phyloP scores from a whole-genome alignment of 2,888 invertebrate species.

The Cephus rjabovi region DNA sequence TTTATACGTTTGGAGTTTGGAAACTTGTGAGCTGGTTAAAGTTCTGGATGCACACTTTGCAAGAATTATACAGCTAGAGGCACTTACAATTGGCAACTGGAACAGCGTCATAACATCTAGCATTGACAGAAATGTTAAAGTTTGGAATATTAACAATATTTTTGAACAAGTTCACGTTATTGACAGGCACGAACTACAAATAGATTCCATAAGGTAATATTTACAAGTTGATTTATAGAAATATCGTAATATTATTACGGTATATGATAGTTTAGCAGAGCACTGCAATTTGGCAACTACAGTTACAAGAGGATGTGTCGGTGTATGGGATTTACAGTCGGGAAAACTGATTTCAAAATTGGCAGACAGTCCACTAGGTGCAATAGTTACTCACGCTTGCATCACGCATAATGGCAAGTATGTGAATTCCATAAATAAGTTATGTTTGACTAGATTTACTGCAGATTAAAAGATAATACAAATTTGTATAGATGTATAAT shows the following conservation, averaged over 20 bases:
- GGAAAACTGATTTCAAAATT: conserved; percentile 88
- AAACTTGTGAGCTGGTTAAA: conserved; percentile 85
- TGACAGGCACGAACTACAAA: conserved; percentile 93
- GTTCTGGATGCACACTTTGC: conserved; percentile 97
- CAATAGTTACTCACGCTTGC: conserved; percentile 93
- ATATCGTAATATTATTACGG: neutral
- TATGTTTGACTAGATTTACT: conserved; percentile 6
- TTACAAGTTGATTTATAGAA: neutral
- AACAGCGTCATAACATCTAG: conserved; percentile 96
- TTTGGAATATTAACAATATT: conserved; percentile 99
- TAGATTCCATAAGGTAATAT: conserved; percentile 86
- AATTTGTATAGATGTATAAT: conserved; percentile 75
- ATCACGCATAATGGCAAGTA: conserved; percentile 87
- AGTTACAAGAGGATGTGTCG: conserved; percentile 93
- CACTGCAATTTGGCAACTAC: conserved; percentile 88
- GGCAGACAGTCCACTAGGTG: conserved; percentile 91
- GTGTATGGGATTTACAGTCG: conserved; percentile 91
- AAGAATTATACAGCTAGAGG: conserved; percentile 90
- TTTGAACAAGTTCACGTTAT: conserved; percentile 97
- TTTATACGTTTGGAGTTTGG: conserved; percentile 93
- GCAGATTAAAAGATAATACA: neutral
- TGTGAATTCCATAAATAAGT: conserved; percentile 30
- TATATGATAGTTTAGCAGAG: conserved; percentile 75
- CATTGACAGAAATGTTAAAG: conserved; percentile 97
- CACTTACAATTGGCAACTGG: conserved; percentile 89